Evolutionary conservation across 2,113 vertebrate species (phyloP).

Genomic region (Genyomyrus donnyi): DNA sequence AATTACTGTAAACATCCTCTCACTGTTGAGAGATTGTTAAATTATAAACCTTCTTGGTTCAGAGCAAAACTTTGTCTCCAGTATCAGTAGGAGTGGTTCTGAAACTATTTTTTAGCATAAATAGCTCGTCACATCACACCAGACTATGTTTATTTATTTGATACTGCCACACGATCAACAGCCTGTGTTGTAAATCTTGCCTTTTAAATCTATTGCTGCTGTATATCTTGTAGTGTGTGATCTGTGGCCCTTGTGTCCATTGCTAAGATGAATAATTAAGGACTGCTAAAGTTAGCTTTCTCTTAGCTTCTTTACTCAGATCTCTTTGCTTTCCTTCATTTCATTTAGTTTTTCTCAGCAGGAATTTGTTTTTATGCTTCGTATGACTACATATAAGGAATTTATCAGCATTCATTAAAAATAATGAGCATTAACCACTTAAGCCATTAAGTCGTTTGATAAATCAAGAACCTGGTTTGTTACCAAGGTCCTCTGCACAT

Average conservation of each 20-base stretch:
- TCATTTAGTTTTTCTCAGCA: neutral
- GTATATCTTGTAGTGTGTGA: neutral
- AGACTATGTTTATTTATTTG: neutral
- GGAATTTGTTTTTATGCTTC: neutral
- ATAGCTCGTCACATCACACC: neutral
- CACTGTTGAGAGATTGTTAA: neutral
- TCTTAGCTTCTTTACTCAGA: neutral
- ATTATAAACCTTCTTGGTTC: neutral
- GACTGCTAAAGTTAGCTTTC: neutral
- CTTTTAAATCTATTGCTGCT: neutral
- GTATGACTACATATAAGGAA: neutral
- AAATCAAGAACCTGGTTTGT: neutral
- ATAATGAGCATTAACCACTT: neutral
- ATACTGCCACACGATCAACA: neutral
- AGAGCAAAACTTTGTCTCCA: neutral
- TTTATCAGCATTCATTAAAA: neutral
- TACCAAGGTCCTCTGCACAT: neutral
- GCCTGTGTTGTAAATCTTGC: neutral
- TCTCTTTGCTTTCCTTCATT: neutral
- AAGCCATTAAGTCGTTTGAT: neutral
- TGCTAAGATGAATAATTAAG: slow-evolving; percentile 10
- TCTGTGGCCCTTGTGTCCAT: neutral
- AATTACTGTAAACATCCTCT: neutral
- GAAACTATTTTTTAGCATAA: neutral
- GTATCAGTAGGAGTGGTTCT: neutral